phyloP scores from a whole-genome alignment of 2,113 vertebrate species.

The Rhinolophus ferrumequinum region DNA sequence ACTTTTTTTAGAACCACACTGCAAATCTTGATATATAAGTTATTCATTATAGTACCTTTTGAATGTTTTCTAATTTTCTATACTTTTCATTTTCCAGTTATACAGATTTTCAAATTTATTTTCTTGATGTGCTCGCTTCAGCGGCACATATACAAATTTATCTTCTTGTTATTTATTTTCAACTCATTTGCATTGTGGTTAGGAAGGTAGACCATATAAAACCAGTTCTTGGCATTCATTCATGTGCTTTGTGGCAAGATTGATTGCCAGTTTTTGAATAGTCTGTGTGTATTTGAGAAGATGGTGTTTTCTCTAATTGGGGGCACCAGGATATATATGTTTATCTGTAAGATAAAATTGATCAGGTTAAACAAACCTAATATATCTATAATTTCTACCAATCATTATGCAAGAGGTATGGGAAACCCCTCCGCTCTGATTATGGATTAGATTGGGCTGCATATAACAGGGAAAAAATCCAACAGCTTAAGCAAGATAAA shows the following conservation, averaged over 20 bases:
- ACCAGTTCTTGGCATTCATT: background rate
- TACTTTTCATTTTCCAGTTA: background rate
- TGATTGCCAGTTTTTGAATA: background rate
- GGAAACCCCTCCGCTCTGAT: background rate
- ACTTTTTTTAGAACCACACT: background rate
- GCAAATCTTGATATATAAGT: background rate
- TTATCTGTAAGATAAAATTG: background rate
- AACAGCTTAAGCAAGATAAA: background rate
- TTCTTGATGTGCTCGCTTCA: background rate
- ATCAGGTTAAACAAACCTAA: background rate
- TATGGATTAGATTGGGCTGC: background rate
- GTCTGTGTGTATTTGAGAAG: background rate
- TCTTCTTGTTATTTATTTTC: constrained; percentile 1
- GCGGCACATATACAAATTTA: background rate
- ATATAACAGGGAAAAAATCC: background rate
- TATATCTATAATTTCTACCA: background rate
- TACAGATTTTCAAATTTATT: background rate
- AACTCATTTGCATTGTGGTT: background rate
- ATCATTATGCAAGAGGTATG: background rate
- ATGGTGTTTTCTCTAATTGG: constrained; percentile 31
- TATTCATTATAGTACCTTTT: background rate
- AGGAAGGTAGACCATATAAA: background rate
- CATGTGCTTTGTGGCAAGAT: background rate
- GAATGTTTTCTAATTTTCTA: constrained; percentile 1
- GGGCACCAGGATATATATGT: background rate